Percentiles rank a stretch among this genome's conserved stretches.
These are phyloP conservation scores for Amblyopsis hoosieri DNA, from an alignment of 2,797 vertebrate species.

Conservation along the genomic window DNA sequence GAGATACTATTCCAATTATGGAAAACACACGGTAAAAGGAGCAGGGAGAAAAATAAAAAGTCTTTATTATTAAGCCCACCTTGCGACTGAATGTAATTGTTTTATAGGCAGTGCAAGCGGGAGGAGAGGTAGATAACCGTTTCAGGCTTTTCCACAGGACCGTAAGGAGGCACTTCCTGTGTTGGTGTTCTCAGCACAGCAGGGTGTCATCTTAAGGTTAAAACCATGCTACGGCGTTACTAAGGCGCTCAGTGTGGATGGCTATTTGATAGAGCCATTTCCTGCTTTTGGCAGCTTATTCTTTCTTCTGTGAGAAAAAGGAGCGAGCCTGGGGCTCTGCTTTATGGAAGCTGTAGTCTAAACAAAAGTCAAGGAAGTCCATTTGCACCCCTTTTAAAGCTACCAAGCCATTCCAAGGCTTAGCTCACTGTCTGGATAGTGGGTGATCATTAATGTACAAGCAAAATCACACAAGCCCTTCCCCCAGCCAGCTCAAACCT, in stretches of 20 bases:
- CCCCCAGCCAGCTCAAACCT: constrained; percentile 26
- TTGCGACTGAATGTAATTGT: constrained; percentile 46
- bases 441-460: constrained; percentile 65
- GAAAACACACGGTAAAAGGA: constrained; percentile 46
- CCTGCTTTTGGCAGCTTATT: constrained; percentile 33
- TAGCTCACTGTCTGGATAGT: constrained; percentile 33
- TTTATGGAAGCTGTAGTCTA: constrained; percentile 29
- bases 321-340: constrained; percentile 15
- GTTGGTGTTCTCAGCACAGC: constrained; percentile 39
- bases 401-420: constrained; percentile 20
- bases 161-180: constrained; percentile 36
- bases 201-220: constrained; percentile 27
- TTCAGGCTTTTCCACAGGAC: constrained; percentile 23
- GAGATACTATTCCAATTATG: constrained; percentile 65
- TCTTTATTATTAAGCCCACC: constrained; percentile 49
- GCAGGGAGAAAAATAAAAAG: constrained; percentile 42
- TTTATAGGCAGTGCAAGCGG: constrained; percentile 32
- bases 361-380: constrained; percentile 33
- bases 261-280: constrained; percentile 45
- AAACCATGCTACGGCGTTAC: constrained; percentile 44
- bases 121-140: constrained; percentile 38
- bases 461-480: constrained; percentile 46
- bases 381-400: constrained; percentile 7
- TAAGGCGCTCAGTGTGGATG: constrained; percentile 36
- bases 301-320: constrained; percentile 39